Conservation (phyloP, 2,888 invertebrate genomes). For the Neuroscelio doddi region DNA sequence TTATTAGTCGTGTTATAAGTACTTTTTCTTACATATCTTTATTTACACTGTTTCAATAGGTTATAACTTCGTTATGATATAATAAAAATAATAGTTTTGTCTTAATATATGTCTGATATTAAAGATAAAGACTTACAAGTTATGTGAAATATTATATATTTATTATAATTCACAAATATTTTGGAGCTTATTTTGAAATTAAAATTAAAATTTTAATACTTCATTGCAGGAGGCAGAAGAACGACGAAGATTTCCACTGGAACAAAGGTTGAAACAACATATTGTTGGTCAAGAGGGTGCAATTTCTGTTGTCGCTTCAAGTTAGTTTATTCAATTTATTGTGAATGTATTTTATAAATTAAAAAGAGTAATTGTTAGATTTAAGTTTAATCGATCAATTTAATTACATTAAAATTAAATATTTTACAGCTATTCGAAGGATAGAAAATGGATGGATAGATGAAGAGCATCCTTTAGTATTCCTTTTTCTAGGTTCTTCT, state of each 20-base stretch:
- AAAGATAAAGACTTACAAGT: too few relatives aligned
- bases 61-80: too few relatives aligned
- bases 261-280: conserved; percentile 84
- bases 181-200: background rate
- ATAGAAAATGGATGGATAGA: conserved; percentile 96
- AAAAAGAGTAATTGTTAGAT: too few relatives aligned
- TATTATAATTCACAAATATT: background rate
- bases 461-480: conserved; percentile 93
- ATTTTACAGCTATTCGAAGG: conserved; percentile 85
- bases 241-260: conserved; percentile 85
- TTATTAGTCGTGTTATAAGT: too few relatives aligned
- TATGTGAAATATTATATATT: too few relatives aligned
- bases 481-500: conserved; percentile 93
- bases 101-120: too few relatives aligned
- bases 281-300: conserved; percentile 92
- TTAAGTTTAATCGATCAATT: too few relatives aligned
- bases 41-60: too few relatives aligned
- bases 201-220: conserved; percentile 7
- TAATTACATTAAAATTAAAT: too few relatives aligned
- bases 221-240: conserved; percentile 80
- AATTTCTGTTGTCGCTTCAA: conserved; percentile 84
- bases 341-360: too few relatives aligned
- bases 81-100: too few relatives aligned
- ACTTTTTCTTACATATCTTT: too few relatives aligned
- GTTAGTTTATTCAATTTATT: conserved; percentile 68